Conservation (phyloP, 2,888 invertebrate species). For the Eristalinus aeneus region DNA sequence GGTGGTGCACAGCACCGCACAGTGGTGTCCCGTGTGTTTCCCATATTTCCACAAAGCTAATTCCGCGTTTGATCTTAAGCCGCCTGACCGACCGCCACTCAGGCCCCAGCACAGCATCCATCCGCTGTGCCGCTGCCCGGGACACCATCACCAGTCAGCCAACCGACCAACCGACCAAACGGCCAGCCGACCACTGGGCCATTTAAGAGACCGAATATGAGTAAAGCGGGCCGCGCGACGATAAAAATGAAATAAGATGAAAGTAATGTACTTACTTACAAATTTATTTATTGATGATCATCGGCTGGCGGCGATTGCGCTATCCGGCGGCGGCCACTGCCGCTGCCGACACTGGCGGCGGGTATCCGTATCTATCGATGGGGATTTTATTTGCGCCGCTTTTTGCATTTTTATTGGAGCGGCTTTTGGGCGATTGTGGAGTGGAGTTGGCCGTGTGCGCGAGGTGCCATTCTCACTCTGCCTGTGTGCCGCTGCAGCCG, state of each 20-base stretch:
- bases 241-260: slow-evolving; percentile 71
- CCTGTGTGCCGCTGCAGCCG: slow-evolving; percentile 40
- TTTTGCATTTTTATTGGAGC: slow-evolving; percentile 64
- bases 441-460: not conserved
- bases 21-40: slow-evolving; percentile 53
- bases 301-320: slow-evolving; percentile 70
- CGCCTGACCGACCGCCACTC: slow-evolving; percentile 63
- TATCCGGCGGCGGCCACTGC: slow-evolving; percentile 40
- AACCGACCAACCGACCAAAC: not conserved
- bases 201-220: slow-evolving; percentile 66
- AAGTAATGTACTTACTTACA: slow-evolving; percentile 71
- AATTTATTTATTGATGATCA: slow-evolving; percentile 71
- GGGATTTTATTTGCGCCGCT: slow-evolving; percentile 44
- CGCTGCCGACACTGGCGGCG: slow-evolving; percentile 27
- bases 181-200: slow-evolving; percentile 8
- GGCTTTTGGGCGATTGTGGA: slow-evolving; percentile 47
- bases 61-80: slow-evolving; percentile 68
- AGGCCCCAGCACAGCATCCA: not conserved
- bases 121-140: not conserved
- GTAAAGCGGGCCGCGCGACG: slow-evolving; percentile 68
- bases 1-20: slow-evolving; percentile 43
- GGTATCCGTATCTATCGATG: slow-evolving; percentile 46
- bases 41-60: slow-evolving; percentile 68
- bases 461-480: slow-evolving; percentile 68
- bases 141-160: slow-evolving; percentile 33